phyloP scores from a whole-genome alignment of 2,888 invertebrate genomes.

The Neoscelio sp. region DNA sequence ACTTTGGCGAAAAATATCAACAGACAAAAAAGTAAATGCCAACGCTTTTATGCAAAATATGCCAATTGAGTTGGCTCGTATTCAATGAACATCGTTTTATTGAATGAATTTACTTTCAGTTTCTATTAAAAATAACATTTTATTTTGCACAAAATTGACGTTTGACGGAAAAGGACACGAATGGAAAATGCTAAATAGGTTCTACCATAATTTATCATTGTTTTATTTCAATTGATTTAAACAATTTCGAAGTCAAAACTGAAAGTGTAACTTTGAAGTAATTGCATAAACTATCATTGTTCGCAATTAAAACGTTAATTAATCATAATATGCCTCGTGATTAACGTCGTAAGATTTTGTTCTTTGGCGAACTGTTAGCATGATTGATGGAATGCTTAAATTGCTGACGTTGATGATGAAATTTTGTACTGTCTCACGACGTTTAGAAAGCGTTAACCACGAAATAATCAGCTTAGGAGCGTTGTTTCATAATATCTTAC shows the following conservation, averaged over 20 bases:
- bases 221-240: too few relatives aligned
- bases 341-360: constrained; percentile 31
- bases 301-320: constrained; percentile 12
- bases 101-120: too few relatives aligned
- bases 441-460: constrained; percentile 19
- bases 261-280: constrained; percentile 1
- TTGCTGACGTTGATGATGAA: constrained; percentile 34
- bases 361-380: constrained; percentile 14
- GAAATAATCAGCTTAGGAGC: constrained; percentile 35
- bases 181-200: too few relatives aligned
- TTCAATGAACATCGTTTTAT: constrained; percentile 8
- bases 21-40: not conserved
- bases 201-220: too few relatives aligned
- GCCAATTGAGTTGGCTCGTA: constrained; percentile 36
- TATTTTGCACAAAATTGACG: too few relatives aligned
- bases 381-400: constrained; percentile 46
- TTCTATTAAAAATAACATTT: too few relatives aligned
- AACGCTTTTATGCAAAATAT: constrained; percentile 1
- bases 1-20: constrained; percentile 26
- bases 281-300: constrained; percentile 8
- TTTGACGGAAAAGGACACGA: too few relatives aligned
- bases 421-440: constrained; percentile 41
- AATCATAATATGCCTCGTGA: constrained; percentile 17
- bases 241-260: too few relatives aligned
- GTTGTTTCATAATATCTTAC: constrained; percentile 14